A percentile compares a stretch with the other conserved stretches of the same genome.
These are phyloP conservation scores for Drosophila elegans DNA, from an alignment of 1,140 invertebrate species.

Conservation along the genomic window DNA sequence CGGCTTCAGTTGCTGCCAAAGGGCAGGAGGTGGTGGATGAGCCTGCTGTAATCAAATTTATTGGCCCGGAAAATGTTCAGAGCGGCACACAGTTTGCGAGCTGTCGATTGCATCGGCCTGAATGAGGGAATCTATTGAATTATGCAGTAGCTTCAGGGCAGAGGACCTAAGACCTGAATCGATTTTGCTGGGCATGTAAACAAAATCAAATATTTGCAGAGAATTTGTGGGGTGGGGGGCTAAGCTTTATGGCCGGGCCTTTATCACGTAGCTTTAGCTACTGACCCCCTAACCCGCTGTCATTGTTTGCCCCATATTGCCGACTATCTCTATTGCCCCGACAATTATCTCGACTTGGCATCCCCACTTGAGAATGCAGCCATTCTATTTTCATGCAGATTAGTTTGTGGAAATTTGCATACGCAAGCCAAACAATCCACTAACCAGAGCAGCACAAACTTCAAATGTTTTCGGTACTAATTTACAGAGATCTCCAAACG, in stretches of 20 bases:
- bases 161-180: conserved; percentile 13
- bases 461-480: conserved; percentile 38
- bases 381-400: conserved; percentile 44
- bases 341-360: conserved; percentile 40
- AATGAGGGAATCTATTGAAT: conserved; percentile 66
- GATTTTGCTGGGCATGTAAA: conserved; percentile 33
- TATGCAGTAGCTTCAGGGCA: conserved; percentile 41
- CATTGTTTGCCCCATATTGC: conserved; percentile 16
- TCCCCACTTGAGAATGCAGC: conserved; percentile 26
- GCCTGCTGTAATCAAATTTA: conserved; percentile 66
- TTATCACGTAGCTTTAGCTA: conserved; percentile 26
- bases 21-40: conserved; percentile 17
- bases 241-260: conserved; percentile 26
- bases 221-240: background rate
- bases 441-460: conserved; percentile 3
- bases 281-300: conserved; percentile 16
- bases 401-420: conserved; percentile 63
- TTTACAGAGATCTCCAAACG: conserved; percentile 20
- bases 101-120: conserved; percentile 72
- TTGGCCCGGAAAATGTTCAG: conserved; percentile 69
- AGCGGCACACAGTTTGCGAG: conserved; percentile 56
- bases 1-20: conserved; percentile 42
- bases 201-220: conserved; percentile 42
- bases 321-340: conserved; percentile 13
- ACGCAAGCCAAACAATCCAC: conserved; percentile 33